phyloP scores from a whole-genome alignment of 2,797 vertebrate species.

The Paguma larvata region DNA sequence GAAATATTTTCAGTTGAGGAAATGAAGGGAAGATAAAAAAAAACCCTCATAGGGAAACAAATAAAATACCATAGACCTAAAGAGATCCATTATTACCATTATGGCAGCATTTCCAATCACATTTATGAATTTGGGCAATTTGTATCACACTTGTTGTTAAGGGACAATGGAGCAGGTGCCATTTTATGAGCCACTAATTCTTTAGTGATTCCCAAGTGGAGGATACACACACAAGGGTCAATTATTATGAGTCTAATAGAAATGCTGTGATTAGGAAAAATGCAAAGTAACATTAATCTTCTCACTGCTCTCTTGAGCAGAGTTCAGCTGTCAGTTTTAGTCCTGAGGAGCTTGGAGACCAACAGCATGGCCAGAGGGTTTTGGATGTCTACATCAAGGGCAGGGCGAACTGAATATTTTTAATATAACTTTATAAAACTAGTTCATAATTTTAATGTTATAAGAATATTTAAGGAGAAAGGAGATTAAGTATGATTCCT shows the following conservation, averaged over 20 bases:
- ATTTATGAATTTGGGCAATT: slow-evolving; percentile 76
- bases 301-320: slow-evolving; percentile 77
- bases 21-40: slow-evolving; percentile 78
- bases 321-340: slow-evolving; percentile 80
- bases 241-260: slow-evolving; percentile 77
- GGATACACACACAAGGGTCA: slow-evolving; percentile 58
- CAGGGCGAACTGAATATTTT: slow-evolving; percentile 72
- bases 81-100: slow-evolving; percentile 78
- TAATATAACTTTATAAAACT: slow-evolving; percentile 69
- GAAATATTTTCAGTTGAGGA: slow-evolving; percentile 80
- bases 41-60: slow-evolving; percentile 70
- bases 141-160: slow-evolving; percentile 80
- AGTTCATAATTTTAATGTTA: slow-evolving; percentile 60
- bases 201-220: slow-evolving; percentile 77
- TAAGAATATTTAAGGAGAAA: slow-evolving; percentile 57
- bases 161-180: slow-evolving; percentile 80
- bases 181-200: slow-evolving; percentile 83
- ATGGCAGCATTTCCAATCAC: slow-evolving; percentile 77
- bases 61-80: slow-evolving; percentile 72
- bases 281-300: slow-evolving; percentile 83
- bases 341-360: slow-evolving; percentile 76
- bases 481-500: slow-evolving; percentile 60
- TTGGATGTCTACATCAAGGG: slow-evolving; percentile 69
- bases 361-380: slow-evolving; percentile 66
- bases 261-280: slow-evolving; percentile 71